These are phyloP conservation scores for Timema cristinae DNA, from an alignment of 2,888 invertebrate genomes.

Conservation along the genomic window DNA sequence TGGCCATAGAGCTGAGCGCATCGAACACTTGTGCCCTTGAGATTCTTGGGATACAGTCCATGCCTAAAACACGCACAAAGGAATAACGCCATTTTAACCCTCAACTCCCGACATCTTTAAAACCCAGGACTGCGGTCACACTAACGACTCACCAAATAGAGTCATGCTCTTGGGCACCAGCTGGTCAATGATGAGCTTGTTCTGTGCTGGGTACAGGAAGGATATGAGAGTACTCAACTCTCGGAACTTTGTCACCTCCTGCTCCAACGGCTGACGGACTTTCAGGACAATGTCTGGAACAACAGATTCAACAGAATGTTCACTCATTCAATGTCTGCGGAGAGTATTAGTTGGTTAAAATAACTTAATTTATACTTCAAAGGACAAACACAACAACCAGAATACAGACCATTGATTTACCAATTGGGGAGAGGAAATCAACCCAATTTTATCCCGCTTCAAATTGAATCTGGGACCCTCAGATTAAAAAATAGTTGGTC, in stretches of 20 bases:
- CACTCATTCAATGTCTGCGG: too few relatives aligned
- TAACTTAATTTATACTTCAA: too few relatives aligned
- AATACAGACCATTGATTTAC: too few relatives aligned
- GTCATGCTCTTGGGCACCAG: conserved; percentile 67
- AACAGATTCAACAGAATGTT: too few relatives aligned
- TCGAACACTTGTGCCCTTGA: conserved; percentile 87
- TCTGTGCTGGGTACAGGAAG: conserved; percentile 81
- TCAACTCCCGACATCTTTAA: too few relatives aligned
- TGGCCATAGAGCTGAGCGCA: conserved; percentile 87
- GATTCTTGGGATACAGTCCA: conserved; percentile 87
- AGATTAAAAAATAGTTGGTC: too few relatives aligned
- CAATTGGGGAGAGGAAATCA: too few relatives aligned
- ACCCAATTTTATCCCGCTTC: too few relatives aligned
- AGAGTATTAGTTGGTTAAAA: too few relatives aligned
- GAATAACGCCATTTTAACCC: too few relatives aligned
- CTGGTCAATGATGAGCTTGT: conserved; percentile 65
- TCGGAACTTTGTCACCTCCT: conserved; percentile 63
- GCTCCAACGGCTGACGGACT: conserved; percentile 64
- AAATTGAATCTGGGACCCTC: too few relatives aligned
- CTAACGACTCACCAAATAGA: conserved; percentile 64
- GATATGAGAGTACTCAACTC: conserved; percentile 71
- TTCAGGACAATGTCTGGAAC: conserved; percentile 73
- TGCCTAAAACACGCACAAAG: conserved; percentile 61
- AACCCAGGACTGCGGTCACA: not conserved
- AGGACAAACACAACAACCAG: too few relatives aligned